phyloP scores from a whole-genome alignment of 2,888 invertebrate genomes.

The Terebella lapidaria region DNA sequence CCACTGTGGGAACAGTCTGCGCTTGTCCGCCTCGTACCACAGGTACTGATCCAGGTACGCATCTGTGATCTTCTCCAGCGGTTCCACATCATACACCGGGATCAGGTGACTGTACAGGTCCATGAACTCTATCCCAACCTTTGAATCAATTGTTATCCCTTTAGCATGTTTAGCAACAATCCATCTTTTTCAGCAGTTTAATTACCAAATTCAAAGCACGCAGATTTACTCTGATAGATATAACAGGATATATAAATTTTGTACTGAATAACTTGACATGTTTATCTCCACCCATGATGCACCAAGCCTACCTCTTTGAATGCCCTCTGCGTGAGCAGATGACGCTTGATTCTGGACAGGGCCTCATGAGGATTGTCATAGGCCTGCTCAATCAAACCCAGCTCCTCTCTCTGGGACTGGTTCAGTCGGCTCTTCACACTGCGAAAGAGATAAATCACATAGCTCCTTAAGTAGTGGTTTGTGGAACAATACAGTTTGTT shows the following conservation, averaged over 20 bases:
- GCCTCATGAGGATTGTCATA: constrained; percentile 99
- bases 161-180: neutral
- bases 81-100: constrained; percentile 98
- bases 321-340: constrained; percentile 93
- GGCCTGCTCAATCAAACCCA: constrained; percentile 98
- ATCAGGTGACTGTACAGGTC: constrained; percentile 97
- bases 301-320: constrained; percentile 85
- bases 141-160: constrained; percentile 16
- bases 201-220: no score
- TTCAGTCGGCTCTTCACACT: constrained; percentile 95
- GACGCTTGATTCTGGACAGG: constrained; percentile 96
- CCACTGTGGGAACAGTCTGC: constrained; percentile 95
- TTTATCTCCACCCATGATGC: neutral
- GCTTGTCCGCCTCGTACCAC: constrained; percentile 96
- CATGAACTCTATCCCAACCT: constrained; percentile 99
- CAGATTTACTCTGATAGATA: neutral
- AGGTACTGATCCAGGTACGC: constrained; percentile 99
- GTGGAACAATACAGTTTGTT: no score
- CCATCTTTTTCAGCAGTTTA: neutral
- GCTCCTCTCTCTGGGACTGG: constrained; percentile 96
- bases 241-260: neutral
- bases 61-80: constrained; percentile 98
- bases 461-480: no score
- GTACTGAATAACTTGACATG: neutral
- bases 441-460: constrained; percentile 14